Evolutionary conservation across 2,113 vertebrate genomes (phyloP).

Genomic region (Tupaia chinensis): DNA sequence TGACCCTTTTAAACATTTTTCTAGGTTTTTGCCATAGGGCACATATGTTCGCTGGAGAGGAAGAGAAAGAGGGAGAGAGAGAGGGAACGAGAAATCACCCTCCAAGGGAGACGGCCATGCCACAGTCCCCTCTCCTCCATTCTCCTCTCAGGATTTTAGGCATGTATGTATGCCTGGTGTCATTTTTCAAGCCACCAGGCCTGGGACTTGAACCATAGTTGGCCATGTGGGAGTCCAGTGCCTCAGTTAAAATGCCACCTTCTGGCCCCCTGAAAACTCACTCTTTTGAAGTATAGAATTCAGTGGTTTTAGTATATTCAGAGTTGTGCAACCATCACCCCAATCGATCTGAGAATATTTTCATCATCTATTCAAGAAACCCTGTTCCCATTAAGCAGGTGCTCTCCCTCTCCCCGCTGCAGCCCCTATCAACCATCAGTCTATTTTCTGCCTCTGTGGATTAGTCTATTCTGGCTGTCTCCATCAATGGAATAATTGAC

Average conservation of each 20-base stretch:
- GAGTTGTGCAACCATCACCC: background rate
- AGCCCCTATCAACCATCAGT: background rate
- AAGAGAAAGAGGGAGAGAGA: too few species aligned
- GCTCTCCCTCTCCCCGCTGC: background rate
- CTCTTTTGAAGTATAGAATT: background rate
- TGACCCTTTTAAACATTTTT: background rate
- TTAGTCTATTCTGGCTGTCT: background rate
- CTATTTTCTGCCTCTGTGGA: background rate
- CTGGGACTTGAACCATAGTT: too few species aligned
- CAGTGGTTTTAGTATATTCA: background rate
- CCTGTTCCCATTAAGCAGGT: background rate
- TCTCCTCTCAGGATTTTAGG: too few species aligned
- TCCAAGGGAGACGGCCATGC: too few species aligned
- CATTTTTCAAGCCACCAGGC: too few species aligned
- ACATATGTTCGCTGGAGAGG: too few species aligned
- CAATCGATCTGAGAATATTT: background rate
- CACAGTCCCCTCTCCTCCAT: too few species aligned
- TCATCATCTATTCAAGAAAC: background rate
- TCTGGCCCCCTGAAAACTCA: background rate
- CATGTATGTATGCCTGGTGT: too few species aligned
- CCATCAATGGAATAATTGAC: background rate
- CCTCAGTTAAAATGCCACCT: too few species aligned
- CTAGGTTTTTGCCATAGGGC: too few species aligned
- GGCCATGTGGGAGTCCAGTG: too few species aligned
- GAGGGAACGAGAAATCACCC: too few species aligned